Percentiles rank a stretch among this genome's conserved stretches.
Conservation (phyloP, 2,797 vertebrate species). For the Nyctalus aviator region DNA sequence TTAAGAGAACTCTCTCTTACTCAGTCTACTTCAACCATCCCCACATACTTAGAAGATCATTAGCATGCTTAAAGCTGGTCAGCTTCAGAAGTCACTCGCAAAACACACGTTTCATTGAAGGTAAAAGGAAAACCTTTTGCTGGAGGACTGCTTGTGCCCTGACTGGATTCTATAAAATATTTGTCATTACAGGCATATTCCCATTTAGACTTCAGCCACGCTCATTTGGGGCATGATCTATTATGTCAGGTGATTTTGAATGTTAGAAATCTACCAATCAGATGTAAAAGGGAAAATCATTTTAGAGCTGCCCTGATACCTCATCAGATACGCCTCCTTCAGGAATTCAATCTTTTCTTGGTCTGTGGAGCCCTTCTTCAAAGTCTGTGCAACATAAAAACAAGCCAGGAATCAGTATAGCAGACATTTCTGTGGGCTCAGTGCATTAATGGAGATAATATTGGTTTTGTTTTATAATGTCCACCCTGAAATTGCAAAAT, state of each 20-base stretch:
- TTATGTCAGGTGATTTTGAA: not conserved
- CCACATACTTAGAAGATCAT: not conserved
- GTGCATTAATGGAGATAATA: not conserved
- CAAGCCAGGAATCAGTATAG: constrained; percentile 39
- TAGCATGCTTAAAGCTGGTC: not conserved
- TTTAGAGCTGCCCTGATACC: constrained; percentile 78
- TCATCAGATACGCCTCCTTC: constrained; percentile 91
- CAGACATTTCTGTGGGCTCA: not conserved
- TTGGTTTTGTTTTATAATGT: constrained; percentile 13
- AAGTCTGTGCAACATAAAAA: constrained; percentile 85
- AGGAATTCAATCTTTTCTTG: constrained; percentile 90
- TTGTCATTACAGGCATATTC: not conserved
- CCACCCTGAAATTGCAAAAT: not conserved
- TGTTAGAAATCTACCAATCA: constrained; percentile 11
- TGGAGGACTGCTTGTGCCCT: not conserved
- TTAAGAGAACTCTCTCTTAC: not conserved
- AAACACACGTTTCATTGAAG: not conserved
- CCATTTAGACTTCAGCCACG: not conserved
- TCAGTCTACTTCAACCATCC: not conserved
- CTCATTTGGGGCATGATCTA: not conserved
- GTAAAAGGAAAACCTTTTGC: not conserved
- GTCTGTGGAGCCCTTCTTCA: constrained; percentile 88
- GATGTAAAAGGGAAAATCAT: not conserved
- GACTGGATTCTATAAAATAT: not conserved
- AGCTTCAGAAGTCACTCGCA: constrained; percentile 11